Conservation (phyloP, 2,888 invertebrate genomes). For the Xylota segnis region DNA sequence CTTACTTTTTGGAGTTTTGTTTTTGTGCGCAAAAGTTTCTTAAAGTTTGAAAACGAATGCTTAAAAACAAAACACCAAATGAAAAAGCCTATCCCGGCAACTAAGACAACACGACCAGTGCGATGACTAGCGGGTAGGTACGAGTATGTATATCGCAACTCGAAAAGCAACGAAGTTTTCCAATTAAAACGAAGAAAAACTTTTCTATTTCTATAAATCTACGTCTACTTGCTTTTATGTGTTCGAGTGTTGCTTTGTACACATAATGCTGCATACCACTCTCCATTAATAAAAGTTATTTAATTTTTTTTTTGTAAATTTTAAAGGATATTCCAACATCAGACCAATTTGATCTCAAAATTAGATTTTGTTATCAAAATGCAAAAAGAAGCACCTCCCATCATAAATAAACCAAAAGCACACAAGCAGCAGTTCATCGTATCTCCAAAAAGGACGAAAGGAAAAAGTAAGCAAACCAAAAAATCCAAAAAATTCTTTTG, state of each 20-base stretch:
- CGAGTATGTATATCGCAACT: neutral
- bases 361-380: constrained; percentile 33
- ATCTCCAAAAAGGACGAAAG: neutral
- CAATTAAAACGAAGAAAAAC: constrained; percentile 46
- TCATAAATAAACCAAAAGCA: no score
- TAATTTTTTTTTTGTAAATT: neutral
- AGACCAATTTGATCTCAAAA: constrained; percentile 24
- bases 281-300: constrained; percentile 13
- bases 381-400: constrained; percentile 24
- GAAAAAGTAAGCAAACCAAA: neutral
- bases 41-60: no score
- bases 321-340: constrained; percentile 7
- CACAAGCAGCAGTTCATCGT: neutral
- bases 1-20: no score
- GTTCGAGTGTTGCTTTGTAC: no score
- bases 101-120: no score
- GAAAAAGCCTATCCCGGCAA: no score
- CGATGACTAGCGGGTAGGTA: no score
- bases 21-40: no score
- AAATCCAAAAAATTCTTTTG: constrained; percentile 23
- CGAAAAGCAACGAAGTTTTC: constrained; percentile 35
- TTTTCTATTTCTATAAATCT: constrained; percentile 50
- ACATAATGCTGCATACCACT: neutral
- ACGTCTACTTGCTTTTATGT: neutral
- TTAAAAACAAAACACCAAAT: no score